These are phyloP conservation scores for Scatophagus argus DNA, from an alignment of 2,113 vertebrate genomes.

Conservation along the genomic window DNA sequence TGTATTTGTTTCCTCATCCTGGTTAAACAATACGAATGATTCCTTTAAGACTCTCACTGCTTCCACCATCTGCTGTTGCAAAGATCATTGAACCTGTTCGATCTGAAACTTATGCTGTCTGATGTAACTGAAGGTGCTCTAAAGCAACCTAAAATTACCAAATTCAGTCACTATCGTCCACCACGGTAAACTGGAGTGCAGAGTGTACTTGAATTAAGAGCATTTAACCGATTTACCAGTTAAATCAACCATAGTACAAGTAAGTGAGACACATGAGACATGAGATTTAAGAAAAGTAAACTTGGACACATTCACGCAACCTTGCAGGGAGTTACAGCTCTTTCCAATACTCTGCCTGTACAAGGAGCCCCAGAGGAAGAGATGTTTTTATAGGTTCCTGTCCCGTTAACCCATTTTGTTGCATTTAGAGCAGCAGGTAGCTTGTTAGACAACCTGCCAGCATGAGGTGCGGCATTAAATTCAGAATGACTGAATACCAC, in stretches of 20 bases:
- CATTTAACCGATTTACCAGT: not conserved
- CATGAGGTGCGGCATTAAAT: conserved; percentile 23
- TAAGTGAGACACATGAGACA: not conserved
- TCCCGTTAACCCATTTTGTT: not conserved
- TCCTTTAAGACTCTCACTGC: not conserved
- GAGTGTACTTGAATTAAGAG: no score
- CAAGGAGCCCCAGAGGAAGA: conserved; percentile 6
- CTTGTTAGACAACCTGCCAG: conserved; percentile 17
- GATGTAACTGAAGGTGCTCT: no score
- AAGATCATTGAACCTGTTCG: not conserved
- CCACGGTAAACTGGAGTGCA: not conserved
- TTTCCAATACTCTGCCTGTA: not conserved
- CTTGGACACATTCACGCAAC: not conserved
- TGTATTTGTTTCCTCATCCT: not conserved
- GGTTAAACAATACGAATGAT: not conserved
- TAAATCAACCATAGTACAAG: not conserved
- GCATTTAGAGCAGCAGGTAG: not conserved
- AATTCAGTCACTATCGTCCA: not conserved
- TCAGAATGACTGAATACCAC: conserved; percentile 23
- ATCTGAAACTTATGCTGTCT: not conserved
- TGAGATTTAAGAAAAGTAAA: not conserved
- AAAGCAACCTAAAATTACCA: not conserved
- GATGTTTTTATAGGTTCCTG: conserved; percentile 4
- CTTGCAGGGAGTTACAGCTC: not conserved
- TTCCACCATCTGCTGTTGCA: not conserved